A percentile compares a stretch with the other conserved stretches of the same genome.
phyloP scores from a whole-genome alignment of 2,113 vertebrate species.

The Mugil cephalus region DNA sequence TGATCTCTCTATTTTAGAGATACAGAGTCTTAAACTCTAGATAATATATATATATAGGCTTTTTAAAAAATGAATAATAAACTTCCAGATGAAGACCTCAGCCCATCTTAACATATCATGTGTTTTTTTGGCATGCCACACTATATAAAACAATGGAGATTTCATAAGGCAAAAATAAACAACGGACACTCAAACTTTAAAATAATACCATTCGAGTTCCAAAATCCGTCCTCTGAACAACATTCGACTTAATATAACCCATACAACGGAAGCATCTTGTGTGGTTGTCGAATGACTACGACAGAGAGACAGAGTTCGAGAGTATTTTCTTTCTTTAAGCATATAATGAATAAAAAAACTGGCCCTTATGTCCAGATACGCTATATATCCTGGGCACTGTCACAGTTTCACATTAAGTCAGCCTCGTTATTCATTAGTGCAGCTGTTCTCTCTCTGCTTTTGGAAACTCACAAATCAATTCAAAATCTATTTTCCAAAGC shows the following conservation, averaged over 20 bases:
- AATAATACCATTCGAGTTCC: slow-evolving; percentile 44
- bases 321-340: not conserved
- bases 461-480: slow-evolving; percentile 34
- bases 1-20: slow-evolving; percentile 49
- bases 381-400: slow-evolving; percentile 15
- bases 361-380: slow-evolving; percentile 27
- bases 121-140: slow-evolving; percentile 67
- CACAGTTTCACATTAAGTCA: slow-evolving; percentile 51
- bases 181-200: slow-evolving; percentile 42
- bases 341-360: slow-evolving; percentile 25
- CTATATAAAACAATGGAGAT: slow-evolving; percentile 38
- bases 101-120: slow-evolving; percentile 28
- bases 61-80: slow-evolving; percentile 59
- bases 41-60: slow-evolving; percentile 40
- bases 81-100: slow-evolving; percentile 42
- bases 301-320: slow-evolving; percentile 9
- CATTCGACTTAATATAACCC: slow-evolving; percentile 2
- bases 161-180: slow-evolving; percentile 53
- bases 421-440: slow-evolving; percentile 22
- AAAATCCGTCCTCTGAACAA: slow-evolving; percentile 22
- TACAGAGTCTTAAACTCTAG: slow-evolving; percentile 52
- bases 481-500: slow-evolving; percentile 10
- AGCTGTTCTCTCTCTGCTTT: slow-evolving; percentile 5
- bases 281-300: slow-evolving; percentile 24
- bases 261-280: slow-evolving; percentile 7